phyloP scores from a whole-genome alignment of 1,140 invertebrate genomes.

The Eupristina koningsbergeri region DNA sequence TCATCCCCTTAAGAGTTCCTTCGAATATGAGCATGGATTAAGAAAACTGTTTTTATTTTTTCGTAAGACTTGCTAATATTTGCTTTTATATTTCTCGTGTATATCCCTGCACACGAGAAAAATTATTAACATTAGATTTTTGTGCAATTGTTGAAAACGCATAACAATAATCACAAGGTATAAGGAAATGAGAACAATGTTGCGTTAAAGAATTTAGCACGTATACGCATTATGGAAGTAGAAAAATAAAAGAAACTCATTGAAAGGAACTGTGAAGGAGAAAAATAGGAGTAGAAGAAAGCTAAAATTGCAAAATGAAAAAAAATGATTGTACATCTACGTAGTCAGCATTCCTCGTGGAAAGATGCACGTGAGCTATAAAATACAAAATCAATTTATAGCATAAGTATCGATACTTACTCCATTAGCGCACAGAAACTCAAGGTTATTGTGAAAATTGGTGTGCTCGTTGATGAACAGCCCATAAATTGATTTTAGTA shows the following conservation, averaged over 20 bases:
- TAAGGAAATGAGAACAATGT: neutral
- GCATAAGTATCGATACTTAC: slow-evolving; percentile 57
- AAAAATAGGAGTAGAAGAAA: neutral
- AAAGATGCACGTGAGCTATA: neutral
- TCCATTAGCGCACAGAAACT: slow-evolving; percentile 59
- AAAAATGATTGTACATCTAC: neutral
- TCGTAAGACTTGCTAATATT: too few species aligned
- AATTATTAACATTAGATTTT: neutral
- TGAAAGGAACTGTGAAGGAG: neutral
- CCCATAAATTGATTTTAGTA: neutral
- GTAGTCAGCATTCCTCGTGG: neutral
- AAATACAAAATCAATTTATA: slow-evolving; percentile 29
- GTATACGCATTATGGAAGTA: neutral
- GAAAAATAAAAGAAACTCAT: neutral
- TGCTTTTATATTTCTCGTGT: neutral
- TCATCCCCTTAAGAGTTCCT: neutral
- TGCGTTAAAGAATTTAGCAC: neutral
- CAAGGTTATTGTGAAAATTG: slow-evolving; percentile 54
- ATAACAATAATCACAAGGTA: too few species aligned
- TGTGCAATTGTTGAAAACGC: neutral
- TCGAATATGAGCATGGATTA: neutral
- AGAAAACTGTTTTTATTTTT: too few species aligned
- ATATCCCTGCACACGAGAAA: neutral
- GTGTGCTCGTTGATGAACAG: neutral
- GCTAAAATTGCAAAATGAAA: neutral